Percentiles rank a stretch among this genome's conserved stretches.
These are phyloP conservation scores for Entelurus aequoreus DNA, from an alignment of 2,113 vertebrate species.

Conservation along the genomic window DNA sequence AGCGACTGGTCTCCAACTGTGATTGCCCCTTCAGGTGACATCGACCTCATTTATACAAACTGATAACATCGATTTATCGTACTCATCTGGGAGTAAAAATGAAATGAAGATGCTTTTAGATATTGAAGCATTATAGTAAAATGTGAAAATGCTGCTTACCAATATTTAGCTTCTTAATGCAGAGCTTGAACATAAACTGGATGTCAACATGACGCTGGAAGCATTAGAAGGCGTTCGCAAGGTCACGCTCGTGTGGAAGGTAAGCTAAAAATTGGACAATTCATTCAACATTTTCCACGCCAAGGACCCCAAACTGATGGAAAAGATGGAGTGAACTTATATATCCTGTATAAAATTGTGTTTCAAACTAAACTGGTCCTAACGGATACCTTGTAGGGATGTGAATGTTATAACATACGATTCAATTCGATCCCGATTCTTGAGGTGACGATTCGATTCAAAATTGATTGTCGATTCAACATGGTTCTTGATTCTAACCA, in stretches of 20 bases:
- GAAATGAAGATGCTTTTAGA: not conserved
- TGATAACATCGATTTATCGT: not conserved
- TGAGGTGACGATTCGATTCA: too few relatives aligned
- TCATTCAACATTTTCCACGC: not conserved
- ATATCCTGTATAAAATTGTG: too few relatives aligned
- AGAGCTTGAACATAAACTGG: slow-evolving; percentile 50
- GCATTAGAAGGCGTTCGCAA: slow-evolving; percentile 27
- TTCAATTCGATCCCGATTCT: too few relatives aligned
- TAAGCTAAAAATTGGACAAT: slow-evolving; percentile 24
- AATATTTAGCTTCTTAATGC: slow-evolving; percentile 13
- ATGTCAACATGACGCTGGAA: slow-evolving; percentile 12
- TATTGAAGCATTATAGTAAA: slow-evolving; percentile 14
- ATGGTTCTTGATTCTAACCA: too few relatives aligned
- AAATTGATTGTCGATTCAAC: too few relatives aligned
- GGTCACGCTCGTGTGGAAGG: slow-evolving; percentile 53
- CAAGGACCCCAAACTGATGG: too few relatives aligned
- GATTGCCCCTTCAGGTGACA: slow-evolving; percentile 55
- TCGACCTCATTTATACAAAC: not conserved
- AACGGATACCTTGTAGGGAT: too few relatives aligned
- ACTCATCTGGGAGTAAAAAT: not conserved
- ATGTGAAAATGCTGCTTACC: slow-evolving; percentile 21
- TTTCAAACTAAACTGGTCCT: too few relatives aligned
- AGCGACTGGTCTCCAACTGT: slow-evolving; percentile 52
- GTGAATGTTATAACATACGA: too few relatives aligned
- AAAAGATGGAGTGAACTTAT: too few relatives aligned